Conservation (phyloP, 1,140 invertebrate genomes). For the Aphelinus certus region DNA sequence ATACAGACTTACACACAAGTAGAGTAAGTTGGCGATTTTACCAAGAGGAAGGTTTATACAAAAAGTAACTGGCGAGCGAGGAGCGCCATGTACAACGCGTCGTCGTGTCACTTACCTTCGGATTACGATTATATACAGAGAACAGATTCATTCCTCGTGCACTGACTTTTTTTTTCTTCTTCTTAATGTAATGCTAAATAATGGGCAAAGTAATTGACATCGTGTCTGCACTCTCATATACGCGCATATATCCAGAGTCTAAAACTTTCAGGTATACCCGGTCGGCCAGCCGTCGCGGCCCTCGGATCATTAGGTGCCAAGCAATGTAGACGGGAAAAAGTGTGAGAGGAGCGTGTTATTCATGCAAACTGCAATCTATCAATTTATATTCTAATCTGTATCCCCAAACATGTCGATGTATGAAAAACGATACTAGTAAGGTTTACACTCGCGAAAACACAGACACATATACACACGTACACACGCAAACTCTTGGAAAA, state of each 20-base stretch:
- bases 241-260: background rate
- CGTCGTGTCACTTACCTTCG: conserved; percentile 17
- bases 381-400: conserved; percentile 49
- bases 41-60: conserved; percentile 12
- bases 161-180: conserved; percentile 21
- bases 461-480: too few relatives aligned
- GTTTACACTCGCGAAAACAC: conserved; percentile 17
- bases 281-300: too few relatives aligned
- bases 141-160: conserved; percentile 35
- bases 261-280: too few relatives aligned
- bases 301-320: too few relatives aligned
- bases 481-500: too few relatives aligned
- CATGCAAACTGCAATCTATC: background rate
- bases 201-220: conserved; percentile 10
- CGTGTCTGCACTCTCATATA: conserved; percentile 26
- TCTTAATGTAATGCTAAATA: conserved; percentile 20
- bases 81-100: conserved; percentile 18
- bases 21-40: conserved; percentile 19
- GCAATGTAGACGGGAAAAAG: too few relatives aligned
- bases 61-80: conserved; percentile 28
- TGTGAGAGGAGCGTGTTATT: too few relatives aligned
- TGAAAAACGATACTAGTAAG: conserved; percentile 52
- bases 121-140: conserved; percentile 13
- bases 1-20: background rate
- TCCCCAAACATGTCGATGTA: conserved; percentile 52